Conservation (phyloP, 2,113 vertebrate genomes). For the Merops nubicus region DNA sequence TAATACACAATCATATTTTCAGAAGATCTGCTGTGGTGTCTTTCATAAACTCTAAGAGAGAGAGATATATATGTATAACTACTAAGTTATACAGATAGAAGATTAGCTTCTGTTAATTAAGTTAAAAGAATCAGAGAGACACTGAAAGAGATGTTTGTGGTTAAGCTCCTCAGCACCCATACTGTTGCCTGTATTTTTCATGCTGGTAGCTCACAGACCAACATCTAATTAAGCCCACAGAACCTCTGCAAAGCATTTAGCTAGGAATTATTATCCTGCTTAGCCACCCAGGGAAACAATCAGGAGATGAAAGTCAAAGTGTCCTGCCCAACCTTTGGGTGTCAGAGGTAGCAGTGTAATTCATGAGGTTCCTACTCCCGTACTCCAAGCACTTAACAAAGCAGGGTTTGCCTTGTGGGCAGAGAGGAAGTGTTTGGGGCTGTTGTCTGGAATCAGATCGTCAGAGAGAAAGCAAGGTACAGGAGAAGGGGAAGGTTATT, state of each 20-base stretch:
- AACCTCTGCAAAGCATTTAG: neutral
- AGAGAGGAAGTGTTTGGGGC: neutral
- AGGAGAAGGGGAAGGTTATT: neutral
- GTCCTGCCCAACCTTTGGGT: neutral
- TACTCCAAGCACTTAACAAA: neutral
- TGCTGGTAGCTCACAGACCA: neutral
- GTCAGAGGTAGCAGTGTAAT: neutral
- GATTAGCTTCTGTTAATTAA: constrained; percentile 5
- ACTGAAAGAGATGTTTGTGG: neutral
- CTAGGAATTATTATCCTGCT: constrained; percentile 8
- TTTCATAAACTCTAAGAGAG: neutral
- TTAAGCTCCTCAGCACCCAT: neutral
- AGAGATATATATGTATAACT: neutral
- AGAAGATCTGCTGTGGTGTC: neutral
- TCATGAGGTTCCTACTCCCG: neutral
- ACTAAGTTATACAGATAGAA: neutral
- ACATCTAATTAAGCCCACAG: neutral
- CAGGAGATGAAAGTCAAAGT: neutral
- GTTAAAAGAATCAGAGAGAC: neutral
- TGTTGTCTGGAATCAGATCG: neutral
- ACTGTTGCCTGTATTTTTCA: neutral
- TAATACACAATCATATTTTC: neutral
- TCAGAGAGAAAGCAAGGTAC: neutral
- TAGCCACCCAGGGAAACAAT: neutral
- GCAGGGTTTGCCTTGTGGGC: neutral